Evolutionary conservation across 30 jellyfish, hydroid and myxozoan species (phyloP).

Genomic region (Aurelia sp.): DNA sequence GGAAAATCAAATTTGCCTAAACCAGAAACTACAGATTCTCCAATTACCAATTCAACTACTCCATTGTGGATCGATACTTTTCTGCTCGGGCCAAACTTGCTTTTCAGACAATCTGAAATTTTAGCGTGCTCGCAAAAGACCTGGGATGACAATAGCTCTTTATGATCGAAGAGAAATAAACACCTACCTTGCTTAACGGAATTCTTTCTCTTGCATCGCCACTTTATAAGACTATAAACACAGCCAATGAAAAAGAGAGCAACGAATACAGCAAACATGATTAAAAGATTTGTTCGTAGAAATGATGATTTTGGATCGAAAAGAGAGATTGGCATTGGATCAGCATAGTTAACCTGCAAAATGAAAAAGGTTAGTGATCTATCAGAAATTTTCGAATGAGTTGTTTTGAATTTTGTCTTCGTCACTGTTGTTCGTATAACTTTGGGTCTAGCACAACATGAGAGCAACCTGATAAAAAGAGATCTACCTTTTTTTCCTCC

Average conservation of each 20-base stretch:
- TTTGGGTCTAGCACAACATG: no score
- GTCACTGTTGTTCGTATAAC: no score
- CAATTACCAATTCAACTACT: no score
- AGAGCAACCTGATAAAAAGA: no score
- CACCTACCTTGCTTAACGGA: slow-evolving; percentile 6
- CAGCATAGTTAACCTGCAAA: slow-evolving; percentile 21
- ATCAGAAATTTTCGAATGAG: background rate
- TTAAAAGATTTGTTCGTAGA: background rate
- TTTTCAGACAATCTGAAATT: no score
- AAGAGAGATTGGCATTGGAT: slow-evolving; percentile 15
- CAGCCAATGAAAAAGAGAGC: background rate
- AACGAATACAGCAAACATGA: background rate
- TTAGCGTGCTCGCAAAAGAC: no score
- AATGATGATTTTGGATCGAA: slow-evolving; percentile 48
- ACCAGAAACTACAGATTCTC: no score
- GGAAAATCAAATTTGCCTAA: no score
- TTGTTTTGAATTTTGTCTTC: background rate
- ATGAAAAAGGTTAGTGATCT: background rate
- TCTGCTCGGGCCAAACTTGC: no score
- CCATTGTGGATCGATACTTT: no score
- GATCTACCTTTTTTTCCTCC: no score
- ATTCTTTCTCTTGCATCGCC: background rate
- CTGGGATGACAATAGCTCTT: background rate
- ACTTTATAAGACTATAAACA: background rate
- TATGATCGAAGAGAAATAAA: background rate